These are phyloP conservation scores for Folsomia candida DNA, from an alignment of 2,888 invertebrate genomes.

Conservation along the genomic window DNA sequence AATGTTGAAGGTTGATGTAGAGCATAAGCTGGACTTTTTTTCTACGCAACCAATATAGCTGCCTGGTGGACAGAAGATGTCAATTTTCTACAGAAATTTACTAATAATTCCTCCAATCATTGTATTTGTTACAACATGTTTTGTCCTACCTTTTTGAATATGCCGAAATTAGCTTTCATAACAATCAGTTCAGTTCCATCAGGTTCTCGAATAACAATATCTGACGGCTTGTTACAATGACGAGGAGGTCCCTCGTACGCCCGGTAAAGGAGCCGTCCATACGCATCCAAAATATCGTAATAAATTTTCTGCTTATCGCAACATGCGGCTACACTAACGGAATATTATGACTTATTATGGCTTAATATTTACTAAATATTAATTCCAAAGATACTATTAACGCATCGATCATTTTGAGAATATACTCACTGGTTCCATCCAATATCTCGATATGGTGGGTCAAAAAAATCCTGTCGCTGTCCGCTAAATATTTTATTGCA, in stretches of 20 bases:
- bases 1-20: neutral
- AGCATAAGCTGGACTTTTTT: slow-evolving; percentile 9
- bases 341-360: neutral
- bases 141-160: slow-evolving; percentile 4
- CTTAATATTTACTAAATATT: neutral
- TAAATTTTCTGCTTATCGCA: slow-evolving; percentile 16
- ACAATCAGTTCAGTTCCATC: neutral
- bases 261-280: slow-evolving; percentile 28
- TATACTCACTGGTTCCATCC: slow-evolving; percentile 10
- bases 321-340: neutral
- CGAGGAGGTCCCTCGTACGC: slow-evolving; percentile 2
- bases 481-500: slow-evolving; percentile 21
- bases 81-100: slow-evolving; percentile 2
- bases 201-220: neutral
- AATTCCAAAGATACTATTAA: neutral
- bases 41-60: slow-evolving; percentile 24
- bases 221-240: slow-evolving; percentile 2
- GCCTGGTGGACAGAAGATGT: slow-evolving; percentile 15
- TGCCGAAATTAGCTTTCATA: neutral
- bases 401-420: too few species aligned
- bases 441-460: slow-evolving; percentile 24
- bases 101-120: neutral
- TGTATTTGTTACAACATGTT: slow-evolving; percentile 3
- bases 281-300: slow-evolving; percentile 26
- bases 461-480: slow-evolving; percentile 15